phyloP scores from a whole-genome alignment of 2,113 vertebrate genomes.

The Oncorhynchus keta region DNA sequence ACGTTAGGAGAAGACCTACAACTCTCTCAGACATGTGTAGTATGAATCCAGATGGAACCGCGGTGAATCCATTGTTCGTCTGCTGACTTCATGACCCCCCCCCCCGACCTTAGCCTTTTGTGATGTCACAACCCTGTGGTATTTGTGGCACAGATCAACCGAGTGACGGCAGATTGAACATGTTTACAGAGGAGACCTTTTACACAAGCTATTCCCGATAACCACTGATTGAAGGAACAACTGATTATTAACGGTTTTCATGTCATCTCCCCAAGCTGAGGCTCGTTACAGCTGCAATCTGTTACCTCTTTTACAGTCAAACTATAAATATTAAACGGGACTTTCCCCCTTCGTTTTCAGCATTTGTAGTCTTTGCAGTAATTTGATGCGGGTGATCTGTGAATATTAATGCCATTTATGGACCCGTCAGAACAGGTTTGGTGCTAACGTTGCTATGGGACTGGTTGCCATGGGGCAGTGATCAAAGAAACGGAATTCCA shows the following conservation, averaged over 20 bases:
- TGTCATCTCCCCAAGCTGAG: background rate
- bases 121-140: too few relatives aligned
- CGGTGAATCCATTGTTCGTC: too few relatives aligned
- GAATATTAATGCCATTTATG: background rate
- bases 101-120: too few relatives aligned
- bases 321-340: constrained; percentile 4
- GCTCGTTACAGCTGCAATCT: constrained; percentile 2
- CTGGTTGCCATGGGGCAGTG: background rate
- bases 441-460: background rate
- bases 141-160: too few relatives aligned
- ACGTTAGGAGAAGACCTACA: too few relatives aligned
- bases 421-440: background rate
- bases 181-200: too few relatives aligned
- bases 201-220: background rate
- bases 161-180: too few relatives aligned
- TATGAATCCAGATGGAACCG: too few relatives aligned
- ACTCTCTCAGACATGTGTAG: too few relatives aligned
- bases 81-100: too few relatives aligned
- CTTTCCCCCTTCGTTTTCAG: constrained; percentile 11
- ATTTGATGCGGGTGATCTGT: background rate
- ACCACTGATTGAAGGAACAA: background rate
- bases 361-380: background rate
- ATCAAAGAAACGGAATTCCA: too few relatives aligned
- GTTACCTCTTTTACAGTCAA: background rate
- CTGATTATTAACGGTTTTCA: background rate